These are phyloP conservation scores for Sapajus apella DNA, from an alignment of 2,113 vertebrate species.

Conservation along the genomic window DNA sequence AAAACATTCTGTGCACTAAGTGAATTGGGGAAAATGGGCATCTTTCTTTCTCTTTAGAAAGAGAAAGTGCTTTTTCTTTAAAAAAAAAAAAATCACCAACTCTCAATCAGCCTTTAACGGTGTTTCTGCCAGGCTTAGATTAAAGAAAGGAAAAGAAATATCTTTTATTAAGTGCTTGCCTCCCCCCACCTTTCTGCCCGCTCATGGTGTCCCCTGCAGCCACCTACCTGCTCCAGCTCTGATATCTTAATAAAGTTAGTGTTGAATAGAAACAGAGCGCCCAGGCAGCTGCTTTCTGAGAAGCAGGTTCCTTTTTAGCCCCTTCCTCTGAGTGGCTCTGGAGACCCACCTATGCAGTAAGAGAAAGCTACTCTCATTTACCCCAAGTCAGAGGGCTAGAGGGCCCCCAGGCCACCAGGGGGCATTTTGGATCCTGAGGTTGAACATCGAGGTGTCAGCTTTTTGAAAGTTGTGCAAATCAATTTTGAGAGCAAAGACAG, in stretches of 20 bases:
- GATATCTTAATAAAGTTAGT: conserved; percentile 75
- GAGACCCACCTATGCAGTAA: not conserved
- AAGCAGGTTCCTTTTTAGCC: not conserved
- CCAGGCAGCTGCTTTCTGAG: not conserved
- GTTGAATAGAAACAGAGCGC: conserved; percentile 19
- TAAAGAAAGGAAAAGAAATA: conserved; percentile 73
- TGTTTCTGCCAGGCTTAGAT: conserved; percentile 71
- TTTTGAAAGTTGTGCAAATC: not conserved
- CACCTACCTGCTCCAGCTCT: conserved; percentile 50
- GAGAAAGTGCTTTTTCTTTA: conserved; percentile 69
- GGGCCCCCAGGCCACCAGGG: conserved; percentile 26
- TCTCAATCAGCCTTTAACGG: conserved; percentile 75
- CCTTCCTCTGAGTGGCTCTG: not conserved
- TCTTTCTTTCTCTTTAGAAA: conserved; percentile 66
- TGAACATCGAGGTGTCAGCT: not conserved
- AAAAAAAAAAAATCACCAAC: conserved; percentile 71
- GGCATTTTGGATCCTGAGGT: conserved; percentile 23
- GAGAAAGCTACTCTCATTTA: not conserved
- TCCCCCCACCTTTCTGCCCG: not conserved
- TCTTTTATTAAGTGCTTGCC: conserved; percentile 75
- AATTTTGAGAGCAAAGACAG: not conserved
- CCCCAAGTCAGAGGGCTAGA: not conserved
- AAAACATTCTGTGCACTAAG: conserved; percentile 44
- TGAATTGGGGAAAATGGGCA: conserved; percentile 34
- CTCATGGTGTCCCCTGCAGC: conserved; percentile 69